Conservation (phyloP, 2,113 vertebrate species). For the Cephalophus harveyi region DNA sequence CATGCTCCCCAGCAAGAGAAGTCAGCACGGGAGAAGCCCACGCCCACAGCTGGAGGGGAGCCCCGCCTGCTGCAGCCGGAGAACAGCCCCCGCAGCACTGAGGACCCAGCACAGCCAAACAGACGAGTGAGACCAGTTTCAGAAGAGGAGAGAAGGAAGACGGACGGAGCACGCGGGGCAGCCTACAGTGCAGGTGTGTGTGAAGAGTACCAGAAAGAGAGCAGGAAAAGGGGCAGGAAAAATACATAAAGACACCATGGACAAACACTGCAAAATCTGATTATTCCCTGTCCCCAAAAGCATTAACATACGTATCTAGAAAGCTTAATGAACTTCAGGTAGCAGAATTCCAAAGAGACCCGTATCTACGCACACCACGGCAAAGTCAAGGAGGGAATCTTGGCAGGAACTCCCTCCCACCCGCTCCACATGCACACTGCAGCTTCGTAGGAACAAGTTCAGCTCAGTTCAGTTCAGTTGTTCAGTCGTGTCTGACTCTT, state of each 20-base stretch:
- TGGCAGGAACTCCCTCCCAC: background rate
- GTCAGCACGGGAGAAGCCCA: accelerated
- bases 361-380: background rate
- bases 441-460: background rate
- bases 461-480: background rate
- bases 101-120: background rate
- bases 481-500: accelerated
- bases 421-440: background rate
- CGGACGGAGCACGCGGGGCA: accelerated
- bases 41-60: accelerated
- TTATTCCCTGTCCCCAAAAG: background rate
- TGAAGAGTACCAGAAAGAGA: background rate
- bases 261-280: background rate
- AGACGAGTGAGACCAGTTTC: accelerated
- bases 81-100: accelerated
- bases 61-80: background rate
- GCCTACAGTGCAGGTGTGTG: background rate
- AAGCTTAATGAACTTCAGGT: background rate
- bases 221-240: background rate
- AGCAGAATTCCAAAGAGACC: background rate
- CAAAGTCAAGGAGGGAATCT: background rate
- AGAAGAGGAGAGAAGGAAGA: background rate
- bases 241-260: background rate
- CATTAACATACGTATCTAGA: background rate
- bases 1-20: background rate